Evolutionary conservation across 35 echinoderm and acorn worm genomes (phyloP).

Genomic region (Apostichopus japonicus): DNA sequence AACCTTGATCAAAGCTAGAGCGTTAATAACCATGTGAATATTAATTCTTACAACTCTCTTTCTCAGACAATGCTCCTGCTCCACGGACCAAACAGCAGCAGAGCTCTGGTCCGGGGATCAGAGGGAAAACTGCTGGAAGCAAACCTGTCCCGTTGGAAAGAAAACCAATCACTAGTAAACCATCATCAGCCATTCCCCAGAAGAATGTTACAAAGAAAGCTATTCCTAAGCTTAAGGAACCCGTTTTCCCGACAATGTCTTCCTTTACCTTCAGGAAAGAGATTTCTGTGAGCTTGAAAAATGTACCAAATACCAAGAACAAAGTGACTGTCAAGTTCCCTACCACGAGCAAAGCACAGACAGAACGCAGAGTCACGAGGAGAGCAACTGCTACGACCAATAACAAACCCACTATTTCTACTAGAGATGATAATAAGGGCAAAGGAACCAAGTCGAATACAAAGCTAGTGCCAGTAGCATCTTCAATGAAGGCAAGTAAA

Average conservation of each 20-base stretch:
- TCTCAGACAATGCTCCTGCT: not conserved
- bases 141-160: not conserved
- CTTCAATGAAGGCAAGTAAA: not conserved
- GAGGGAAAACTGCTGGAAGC: not conserved
- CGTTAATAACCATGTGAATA: too few species aligned
- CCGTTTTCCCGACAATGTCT: slow-evolving; percentile 5
- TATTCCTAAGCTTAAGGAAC: slow-evolving; percentile 29
- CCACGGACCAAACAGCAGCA: not conserved
- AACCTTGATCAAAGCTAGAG: too few species aligned
- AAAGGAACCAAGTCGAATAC: not conserved
- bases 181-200: not conserved
- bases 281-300: not conserved
- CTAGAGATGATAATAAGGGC: not conserved
- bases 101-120: not conserved
- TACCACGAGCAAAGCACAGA: not conserved
- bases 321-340: too few species aligned
- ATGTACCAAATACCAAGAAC: not conserved
- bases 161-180: not conserved
- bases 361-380: not conserved
- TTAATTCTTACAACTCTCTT: too few species aligned
- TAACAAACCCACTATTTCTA: not conserved
- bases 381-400: not conserved
- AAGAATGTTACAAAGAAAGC: not conserved
- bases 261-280: slow-evolving; percentile 52
- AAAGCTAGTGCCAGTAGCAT: not conserved